A percentile compares a stretch with the other conserved stretches of the same genome.
Evolutionary conservation across 2,113 vertebrate species (phyloP).

Genomic region (Sitta europaea): DNA sequence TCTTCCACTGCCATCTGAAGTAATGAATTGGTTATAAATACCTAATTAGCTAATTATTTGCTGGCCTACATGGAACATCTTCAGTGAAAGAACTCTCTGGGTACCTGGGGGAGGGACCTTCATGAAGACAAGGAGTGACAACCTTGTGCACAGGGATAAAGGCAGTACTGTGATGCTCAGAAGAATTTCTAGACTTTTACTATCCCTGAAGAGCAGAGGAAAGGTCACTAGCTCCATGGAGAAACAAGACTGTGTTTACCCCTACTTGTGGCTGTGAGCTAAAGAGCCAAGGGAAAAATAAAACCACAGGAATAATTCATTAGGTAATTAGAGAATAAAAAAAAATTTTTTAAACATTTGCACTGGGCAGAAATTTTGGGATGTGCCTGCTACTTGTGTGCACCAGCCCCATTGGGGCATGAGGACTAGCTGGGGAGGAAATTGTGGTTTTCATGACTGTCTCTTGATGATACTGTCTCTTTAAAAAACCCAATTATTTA

Average conservation of each 20-base stretch:
- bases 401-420: background rate
- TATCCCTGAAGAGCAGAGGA: background rate
- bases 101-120: background rate
- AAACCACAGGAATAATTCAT: background rate
- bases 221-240: constrained; percentile 35
- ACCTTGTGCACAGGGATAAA: background rate
- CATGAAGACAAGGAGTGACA: background rate
- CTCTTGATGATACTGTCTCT: background rate
- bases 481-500: background rate
- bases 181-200: background rate
- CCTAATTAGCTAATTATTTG: constrained; percentile 75
- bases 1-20: constrained; percentile 5
- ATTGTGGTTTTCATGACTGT: background rate
- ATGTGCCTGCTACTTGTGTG: background rate
- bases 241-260: background rate
- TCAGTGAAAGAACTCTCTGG: constrained; percentile 38
- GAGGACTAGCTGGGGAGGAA: background rate
- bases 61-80: constrained; percentile 41
- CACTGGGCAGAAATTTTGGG: background rate
- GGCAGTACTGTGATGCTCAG: background rate
- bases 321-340: background rate
- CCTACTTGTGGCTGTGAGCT: background rate
- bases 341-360: background rate
- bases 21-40: constrained; percentile 60
- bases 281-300: background rate